Evolutionary conservation across 2,113 vertebrate genomes (phyloP).

Genomic region (Sebastes fasciatus): DNA sequence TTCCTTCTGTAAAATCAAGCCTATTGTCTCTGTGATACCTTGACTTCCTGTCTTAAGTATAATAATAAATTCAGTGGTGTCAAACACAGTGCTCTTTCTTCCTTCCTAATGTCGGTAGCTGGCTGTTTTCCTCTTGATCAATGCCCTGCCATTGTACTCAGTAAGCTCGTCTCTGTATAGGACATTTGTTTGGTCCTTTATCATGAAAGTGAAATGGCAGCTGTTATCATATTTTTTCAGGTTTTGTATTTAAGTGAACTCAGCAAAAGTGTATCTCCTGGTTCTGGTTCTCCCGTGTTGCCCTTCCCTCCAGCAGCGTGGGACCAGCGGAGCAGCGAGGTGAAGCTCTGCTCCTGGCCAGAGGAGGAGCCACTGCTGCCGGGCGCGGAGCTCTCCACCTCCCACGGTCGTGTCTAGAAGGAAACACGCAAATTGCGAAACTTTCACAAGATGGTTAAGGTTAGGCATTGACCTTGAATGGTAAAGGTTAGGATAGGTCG

Average conservation of each 20-base stretch:
- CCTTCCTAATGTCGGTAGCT: background rate
- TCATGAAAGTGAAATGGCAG: background rate
- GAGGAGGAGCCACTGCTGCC: too few species aligned
- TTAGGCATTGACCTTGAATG: too few species aligned
- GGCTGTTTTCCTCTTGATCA: background rate
- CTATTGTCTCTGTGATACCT: constrained; percentile 37
- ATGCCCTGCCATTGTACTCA: background rate
- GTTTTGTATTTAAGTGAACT: background rate
- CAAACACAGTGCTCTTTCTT: constrained; percentile 8
- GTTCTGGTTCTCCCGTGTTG: too few species aligned
- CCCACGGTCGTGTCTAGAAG: too few species aligned
- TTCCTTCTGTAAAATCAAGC: constrained; percentile 28
- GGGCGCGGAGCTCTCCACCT: too few species aligned
- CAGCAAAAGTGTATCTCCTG: background rate
- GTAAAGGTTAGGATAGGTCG: too few species aligned
- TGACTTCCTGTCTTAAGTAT: constrained; percentile 11
- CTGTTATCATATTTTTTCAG: background rate
- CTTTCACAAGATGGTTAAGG: too few species aligned
- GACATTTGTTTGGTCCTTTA: background rate
- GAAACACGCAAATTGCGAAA: too few species aligned
- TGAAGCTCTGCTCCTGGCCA: too few species aligned
- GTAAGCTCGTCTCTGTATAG: background rate
- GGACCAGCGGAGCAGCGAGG: too few species aligned
- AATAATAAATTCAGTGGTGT: background rate
- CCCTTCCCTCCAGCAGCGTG: too few species aligned